A percentile compares a stretch with the other conserved stretches of the same genome.
phyloP scores from a whole-genome alignment of 1,140 invertebrate species.

The Aphidius ervi region DNA sequence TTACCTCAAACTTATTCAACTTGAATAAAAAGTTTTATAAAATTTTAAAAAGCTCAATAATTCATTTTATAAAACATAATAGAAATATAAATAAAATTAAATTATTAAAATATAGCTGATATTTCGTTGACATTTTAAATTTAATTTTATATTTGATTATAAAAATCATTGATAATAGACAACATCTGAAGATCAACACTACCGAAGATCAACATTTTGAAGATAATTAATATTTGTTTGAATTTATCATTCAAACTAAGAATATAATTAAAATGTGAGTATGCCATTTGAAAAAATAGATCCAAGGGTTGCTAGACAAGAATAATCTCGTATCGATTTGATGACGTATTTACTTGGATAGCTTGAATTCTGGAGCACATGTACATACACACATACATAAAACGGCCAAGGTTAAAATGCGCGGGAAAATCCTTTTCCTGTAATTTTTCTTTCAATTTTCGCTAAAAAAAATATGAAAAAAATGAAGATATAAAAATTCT shows the following conservation, averaged over 20 bases:
- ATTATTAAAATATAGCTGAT: too few relatives aligned
- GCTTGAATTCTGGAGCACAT: constrained; percentile 12
- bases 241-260: background rate
- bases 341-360: background rate
- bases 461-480: too few relatives aligned
- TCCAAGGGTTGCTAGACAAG: constrained; percentile 4
- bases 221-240: constrained; percentile 20
- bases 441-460: constrained; percentile 21
- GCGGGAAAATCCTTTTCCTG: constrained; percentile 6
- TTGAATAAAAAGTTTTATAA: background rate
- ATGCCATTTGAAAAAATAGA: background rate
- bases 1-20: background rate
- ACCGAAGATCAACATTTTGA: constrained; percentile 29
- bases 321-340: constrained; percentile 27
- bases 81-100: background rate
- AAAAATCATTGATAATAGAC: constrained; percentile 1
- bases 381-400: background rate
- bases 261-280: background rate
- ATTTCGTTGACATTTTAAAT: too few relatives aligned
- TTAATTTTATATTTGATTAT: too few relatives aligned
- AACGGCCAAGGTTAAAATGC: constrained; percentile 20
- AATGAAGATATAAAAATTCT: too few relatives aligned
- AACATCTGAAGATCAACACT: constrained; percentile 14
- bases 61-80: background rate
- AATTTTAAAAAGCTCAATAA: background rate